phyloP scores from a whole-genome alignment of 2,113 vertebrate genomes.

The Rynchops niger region DNA sequence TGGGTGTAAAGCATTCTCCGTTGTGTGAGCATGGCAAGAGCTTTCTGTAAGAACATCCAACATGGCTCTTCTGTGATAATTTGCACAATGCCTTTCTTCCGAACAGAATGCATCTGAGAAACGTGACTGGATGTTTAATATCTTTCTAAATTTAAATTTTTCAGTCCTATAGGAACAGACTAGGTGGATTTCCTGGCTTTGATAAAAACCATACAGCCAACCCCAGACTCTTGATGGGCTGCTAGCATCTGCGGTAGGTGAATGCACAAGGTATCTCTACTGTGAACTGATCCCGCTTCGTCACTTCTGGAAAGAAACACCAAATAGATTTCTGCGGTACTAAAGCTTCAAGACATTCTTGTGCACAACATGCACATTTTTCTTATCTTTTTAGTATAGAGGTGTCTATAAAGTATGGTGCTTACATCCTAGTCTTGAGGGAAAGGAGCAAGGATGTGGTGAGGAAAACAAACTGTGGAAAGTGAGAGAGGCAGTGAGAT shows the following conservation, averaged over 20 bases:
- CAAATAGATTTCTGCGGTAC: neutral
- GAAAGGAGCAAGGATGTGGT: neutral
- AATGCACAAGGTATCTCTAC: neutral
- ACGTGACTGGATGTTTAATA: neutral
- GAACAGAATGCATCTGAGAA: neutral
- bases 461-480: neutral
- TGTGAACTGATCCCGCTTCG: neutral
- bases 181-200: neutral
- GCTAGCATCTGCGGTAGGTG: neutral
- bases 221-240: neutral
- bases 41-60: neutral
- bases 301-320: neutral
- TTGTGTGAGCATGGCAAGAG: neutral
- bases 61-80: neutral
- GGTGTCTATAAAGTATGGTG: neutral
- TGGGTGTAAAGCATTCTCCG: neutral
- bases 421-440: neutral
- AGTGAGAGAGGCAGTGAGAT: neutral
- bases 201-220: neutral
- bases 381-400: neutral
- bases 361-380: neutral
- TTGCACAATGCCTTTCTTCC: neutral
- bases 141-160: neutral
- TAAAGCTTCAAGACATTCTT: neutral
- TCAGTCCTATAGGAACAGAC: neutral